Evolutionary conservation across 2,888 invertebrate species (phyloP).

Genomic region (Mythimna lalbum): DNA sequence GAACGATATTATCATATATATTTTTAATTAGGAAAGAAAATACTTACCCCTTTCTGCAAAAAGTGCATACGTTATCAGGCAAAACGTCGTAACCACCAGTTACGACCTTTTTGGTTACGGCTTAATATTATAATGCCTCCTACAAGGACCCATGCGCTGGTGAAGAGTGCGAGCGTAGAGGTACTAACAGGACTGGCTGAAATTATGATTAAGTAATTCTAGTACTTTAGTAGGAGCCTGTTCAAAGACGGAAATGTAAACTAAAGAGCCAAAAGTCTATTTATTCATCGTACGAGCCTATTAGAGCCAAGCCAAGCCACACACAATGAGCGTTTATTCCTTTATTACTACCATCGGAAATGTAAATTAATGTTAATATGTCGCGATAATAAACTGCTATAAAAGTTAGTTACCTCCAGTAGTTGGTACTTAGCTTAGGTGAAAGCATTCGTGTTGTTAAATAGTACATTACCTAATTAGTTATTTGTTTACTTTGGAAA

Average conservation of each 20-base stretch:
- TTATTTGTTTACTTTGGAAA: constrained; percentile 25
- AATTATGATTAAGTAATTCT: not conserved
- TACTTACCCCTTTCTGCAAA: too few relatives aligned
- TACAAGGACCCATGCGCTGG: not conserved
- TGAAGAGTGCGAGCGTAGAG: not conserved
- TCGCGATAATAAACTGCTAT: constrained; percentile 76
- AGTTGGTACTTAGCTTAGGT: constrained; percentile 31
- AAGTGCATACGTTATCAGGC: too few relatives aligned
- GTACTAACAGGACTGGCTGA: not conserved
- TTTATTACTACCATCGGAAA: constrained; percentile 79
- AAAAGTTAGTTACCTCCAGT: constrained; percentile 58
- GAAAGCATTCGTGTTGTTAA: constrained; percentile 40
- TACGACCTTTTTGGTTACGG: too few relatives aligned
- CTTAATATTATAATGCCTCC: not conserved
- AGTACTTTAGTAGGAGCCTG: not conserved
- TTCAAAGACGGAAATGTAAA: not conserved
- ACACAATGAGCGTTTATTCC: constrained; percentile 66
- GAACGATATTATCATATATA: too few relatives aligned
- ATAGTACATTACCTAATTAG: constrained; percentile 7
- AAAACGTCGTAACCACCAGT: too few relatives aligned
- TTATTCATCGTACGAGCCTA: constrained; percentile 46
- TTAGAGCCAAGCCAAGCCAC: constrained; percentile 58
- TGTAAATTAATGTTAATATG: constrained; percentile 83
- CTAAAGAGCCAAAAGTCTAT: constrained; percentile 26
- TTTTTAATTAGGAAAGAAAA: too few relatives aligned